Base-by-base conservation (phyloP, 2,888 invertebrate genomes). In the Alloplasta piceator region DNA sequence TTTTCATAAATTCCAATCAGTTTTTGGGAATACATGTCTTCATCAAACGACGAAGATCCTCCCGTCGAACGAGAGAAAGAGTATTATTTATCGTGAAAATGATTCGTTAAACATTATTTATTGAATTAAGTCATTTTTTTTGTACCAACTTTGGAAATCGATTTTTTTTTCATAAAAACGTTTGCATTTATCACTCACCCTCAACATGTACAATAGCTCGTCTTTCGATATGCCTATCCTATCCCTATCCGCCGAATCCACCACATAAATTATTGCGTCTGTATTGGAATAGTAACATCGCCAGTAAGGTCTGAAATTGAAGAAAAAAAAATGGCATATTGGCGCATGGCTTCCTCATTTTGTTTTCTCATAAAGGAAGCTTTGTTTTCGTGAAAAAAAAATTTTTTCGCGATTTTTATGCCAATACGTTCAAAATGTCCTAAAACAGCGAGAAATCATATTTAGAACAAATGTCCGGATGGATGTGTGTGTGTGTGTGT, bases 201-300 rank as follows among this genome's bases (percentile, higher is more conserved):
- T 95, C 90, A 99, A 94, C 99, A 99, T 99, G 89, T 98, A 98
- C 85, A 98, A 95, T 82, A 99, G 94, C 93, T 99, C 99, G 93
- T 99, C 98, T 95, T 99, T 99, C 85, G 99, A 98, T 93, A 99
- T 98, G 87, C 98, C 98, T 94, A 99, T 98, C 93, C 99, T 94
- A 94, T 99, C 99, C 93, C 97, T 96, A 93, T 99, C 99, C 74
- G 98, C 99, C 63, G 99, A 99, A 93, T 99, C 99, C 67, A 99
- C 99, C 72, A 99, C 99, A 93, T 99, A 99, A 90, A 99, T 99
- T 89, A 99, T 99, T 90, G 99, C 99, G 94, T 99, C 99, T 91
- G 99, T 99, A 93, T 99, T 99, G 86, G 99, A 98, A 93, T 98
- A 99, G 93, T 99, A 99, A 95, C 99, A 99, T 93, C 99, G 95